phyloP scores from a whole-genome alignment of 2,113 vertebrate species.

The Heterotis niloticus region DNA sequence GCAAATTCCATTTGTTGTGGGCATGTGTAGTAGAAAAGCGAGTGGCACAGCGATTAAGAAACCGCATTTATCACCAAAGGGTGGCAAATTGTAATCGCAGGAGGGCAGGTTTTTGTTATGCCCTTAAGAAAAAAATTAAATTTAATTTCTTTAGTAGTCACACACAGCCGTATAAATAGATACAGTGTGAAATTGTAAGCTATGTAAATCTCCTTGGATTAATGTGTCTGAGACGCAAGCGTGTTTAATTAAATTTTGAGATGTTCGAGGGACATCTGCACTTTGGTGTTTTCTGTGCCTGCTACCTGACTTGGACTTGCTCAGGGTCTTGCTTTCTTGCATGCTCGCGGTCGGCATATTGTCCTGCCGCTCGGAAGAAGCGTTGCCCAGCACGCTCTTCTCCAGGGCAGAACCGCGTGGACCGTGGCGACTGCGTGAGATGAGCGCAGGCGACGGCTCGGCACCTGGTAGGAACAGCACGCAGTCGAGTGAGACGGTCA shows the following conservation, averaged over 20 bases:
- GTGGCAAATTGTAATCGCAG: background rate
- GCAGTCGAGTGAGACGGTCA: background rate
- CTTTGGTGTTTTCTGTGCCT: background rate
- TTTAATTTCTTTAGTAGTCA: background rate
- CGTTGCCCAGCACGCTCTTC: slow-evolving; percentile 53
- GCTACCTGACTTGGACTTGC: slow-evolving; percentile 80
- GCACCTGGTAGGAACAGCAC: slow-evolving; percentile 65
- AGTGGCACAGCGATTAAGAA: background rate
- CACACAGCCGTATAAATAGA: background rate
- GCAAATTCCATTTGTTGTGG: background rate
- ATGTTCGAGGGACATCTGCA: background rate
- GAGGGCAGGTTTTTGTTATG: background rate
- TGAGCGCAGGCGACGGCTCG: slow-evolving; percentile 82
- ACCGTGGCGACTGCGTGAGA: slow-evolving; percentile 72
- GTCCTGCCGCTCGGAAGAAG: slow-evolving; percentile 58
- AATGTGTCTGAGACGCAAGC: background rate
- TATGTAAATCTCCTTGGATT: background rate
- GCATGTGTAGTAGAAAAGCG: background rate
- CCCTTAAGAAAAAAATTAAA: background rate
- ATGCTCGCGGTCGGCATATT: slow-evolving; percentile 54
- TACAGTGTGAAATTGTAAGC: no score
- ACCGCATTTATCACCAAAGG: background rate
- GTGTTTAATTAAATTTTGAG: background rate
- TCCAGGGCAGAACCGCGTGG: slow-evolving; percentile 63
- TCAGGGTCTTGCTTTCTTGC: slow-evolving; percentile 50